Evolutionary conservation across 2,113 vertebrate species (phyloP).

Genomic region (Pelusios castaneus): DNA sequence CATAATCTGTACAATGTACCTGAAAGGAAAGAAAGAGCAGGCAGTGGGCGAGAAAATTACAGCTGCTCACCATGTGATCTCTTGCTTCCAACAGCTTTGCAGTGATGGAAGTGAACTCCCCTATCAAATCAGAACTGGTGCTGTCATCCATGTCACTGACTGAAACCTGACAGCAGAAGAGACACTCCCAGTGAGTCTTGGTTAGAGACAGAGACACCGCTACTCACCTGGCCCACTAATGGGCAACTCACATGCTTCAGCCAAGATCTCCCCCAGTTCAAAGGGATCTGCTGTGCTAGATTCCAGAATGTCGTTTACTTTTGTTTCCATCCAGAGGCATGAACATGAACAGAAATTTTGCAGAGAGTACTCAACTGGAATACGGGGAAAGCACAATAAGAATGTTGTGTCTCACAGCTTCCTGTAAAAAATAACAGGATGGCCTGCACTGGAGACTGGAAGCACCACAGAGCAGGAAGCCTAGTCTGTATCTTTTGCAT

Average conservation of each 20-base stretch:
- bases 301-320: neutral
- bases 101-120: slow-evolving; percentile 32
- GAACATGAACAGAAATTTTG: neutral
- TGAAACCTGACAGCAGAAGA: slow-evolving; percentile 59
- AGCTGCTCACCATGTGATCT: slow-evolving; percentile 42
- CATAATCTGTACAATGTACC: slow-evolving; percentile 89
- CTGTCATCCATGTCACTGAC: slow-evolving; percentile 64
- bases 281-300: neutral
- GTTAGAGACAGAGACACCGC: neutral
- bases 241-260: neutral
- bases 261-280: neutral
- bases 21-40: slow-evolving; percentile 59
- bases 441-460: neutral
- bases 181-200: neutral
- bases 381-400: neutral
- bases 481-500: neutral
- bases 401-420: neutral
- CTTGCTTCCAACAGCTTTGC: slow-evolving; percentile 54
- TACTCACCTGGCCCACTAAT: neutral
- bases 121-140: slow-evolving; percentile 52
- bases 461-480: neutral
- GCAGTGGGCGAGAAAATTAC: neutral
- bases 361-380: neutral
- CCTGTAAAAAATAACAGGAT: neutral
- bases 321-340: neutral